These are phyloP conservation scores for Babyrousa celebensis DNA, from an alignment of 2,797 vertebrate genomes.

Conservation along the genomic window DNA sequence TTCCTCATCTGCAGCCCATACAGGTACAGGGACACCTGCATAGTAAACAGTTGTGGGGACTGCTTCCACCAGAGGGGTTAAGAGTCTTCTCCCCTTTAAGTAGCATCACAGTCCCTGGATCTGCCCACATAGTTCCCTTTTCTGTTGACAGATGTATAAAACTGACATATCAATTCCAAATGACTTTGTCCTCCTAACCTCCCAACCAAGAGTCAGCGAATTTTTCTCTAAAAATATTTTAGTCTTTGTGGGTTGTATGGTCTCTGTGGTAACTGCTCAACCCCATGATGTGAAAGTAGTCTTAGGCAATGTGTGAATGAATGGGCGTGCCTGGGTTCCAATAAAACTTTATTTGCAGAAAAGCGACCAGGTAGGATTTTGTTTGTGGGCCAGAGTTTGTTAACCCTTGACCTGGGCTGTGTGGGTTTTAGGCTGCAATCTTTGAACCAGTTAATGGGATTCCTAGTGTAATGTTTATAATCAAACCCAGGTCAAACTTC, in stretches of 20 bases:
- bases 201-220: background rate
- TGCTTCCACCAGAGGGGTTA: background rate
- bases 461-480: background rate
- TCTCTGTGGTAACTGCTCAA: background rate
- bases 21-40: background rate
- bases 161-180: background rate
- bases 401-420: background rate
- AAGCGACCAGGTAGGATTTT: background rate
- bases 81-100: background rate
- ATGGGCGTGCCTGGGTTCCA: background rate
- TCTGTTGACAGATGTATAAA: constrained; percentile 33
- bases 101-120: background rate
- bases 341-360: constrained; percentile 52
- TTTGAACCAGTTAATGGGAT: constrained; percentile 10
- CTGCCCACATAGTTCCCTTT: background rate
- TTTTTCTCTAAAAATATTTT: constrained; percentile 64
- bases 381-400: background rate
- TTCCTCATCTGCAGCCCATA: background rate
- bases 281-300: background rate
- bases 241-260: background rate
- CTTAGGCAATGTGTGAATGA: background rate
- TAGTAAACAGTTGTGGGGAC: background rate
- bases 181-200: background rate
- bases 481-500: background rate
- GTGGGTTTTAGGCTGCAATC: background rate